Base-by-base conservation (phyloP, 2,113 vertebrate genomes). In the Leptobrachium leishanense region DNA sequence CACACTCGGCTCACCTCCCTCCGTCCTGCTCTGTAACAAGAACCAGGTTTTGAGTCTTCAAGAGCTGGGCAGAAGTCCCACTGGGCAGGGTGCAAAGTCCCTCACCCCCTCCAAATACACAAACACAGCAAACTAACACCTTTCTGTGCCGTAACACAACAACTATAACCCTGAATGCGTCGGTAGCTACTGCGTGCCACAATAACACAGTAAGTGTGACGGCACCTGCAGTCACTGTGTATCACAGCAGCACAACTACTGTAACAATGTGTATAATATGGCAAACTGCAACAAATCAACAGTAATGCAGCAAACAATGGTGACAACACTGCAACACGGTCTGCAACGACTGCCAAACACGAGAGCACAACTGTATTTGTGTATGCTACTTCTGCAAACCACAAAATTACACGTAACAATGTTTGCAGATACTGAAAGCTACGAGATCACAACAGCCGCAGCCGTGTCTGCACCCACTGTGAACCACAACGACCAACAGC, bases 11-110 rank as follows among this genome's bases (percentile, higher is more conserved):
- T 13, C 41, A 43, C 13, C 13, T 31, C 75, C 66, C 46, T 12
- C 74, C 74, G 43, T 39, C 72, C 75, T 20, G 13, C 53, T 59
- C 55, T 70, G 75, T 62, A 77, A 77, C 67, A 41, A 39, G 75
- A 77, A 43, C 67, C 75, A n/a, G 9, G 43, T 1, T 11, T 12
- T 12, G 9, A 11, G 55, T 15, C 55, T 15, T 31, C 75, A 76
- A 59, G 50, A 68, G 65, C 66, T 20, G 43, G 46, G 13, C 11
- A 67, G 74, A 76, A 64, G 64, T 67, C 46, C 55, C 54, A 13
- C 12, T 8, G 20, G 43, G n/a, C 31, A 63, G 74, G 31, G 12
- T n/a, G 20, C 74, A 46, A 15, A 39, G 11, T 11, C 43, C 44
- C 5, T 31, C 63, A 41, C 13, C 6, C 9, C 9, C 10, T 12